phyloP scores from a whole-genome alignment of 2,113 vertebrate genomes.

The Bucco capensis region DNA sequence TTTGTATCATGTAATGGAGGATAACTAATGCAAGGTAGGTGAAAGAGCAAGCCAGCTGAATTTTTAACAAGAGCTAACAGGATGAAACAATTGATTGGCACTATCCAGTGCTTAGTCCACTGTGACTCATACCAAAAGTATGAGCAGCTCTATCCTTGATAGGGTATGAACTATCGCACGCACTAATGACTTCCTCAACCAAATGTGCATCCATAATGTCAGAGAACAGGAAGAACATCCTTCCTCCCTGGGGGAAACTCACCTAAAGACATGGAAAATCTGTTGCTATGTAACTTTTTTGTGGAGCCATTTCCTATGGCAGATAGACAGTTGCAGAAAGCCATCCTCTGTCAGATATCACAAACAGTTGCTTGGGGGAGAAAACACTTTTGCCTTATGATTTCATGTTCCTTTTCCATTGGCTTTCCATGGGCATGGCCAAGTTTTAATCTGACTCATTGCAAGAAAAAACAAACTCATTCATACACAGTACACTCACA shows the following conservation, averaged over 20 bases:
- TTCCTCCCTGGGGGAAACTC: not conserved
- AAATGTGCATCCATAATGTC: not conserved
- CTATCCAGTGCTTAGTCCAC: not conserved
- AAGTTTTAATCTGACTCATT: not conserved
- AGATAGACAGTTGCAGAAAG: not conserved
- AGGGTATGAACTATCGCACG: not conserved
- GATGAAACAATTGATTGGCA: not conserved
- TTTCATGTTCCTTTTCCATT: not conserved
- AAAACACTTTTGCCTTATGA: not conserved
- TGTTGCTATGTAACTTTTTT: not conserved
- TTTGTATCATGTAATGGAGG: not conserved
- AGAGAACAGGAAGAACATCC: not conserved
- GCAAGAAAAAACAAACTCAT: not conserved
- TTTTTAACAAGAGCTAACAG: not conserved
- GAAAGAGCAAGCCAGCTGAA: not conserved
- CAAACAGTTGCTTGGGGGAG: rapidly evolving
- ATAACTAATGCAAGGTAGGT: not conserved
- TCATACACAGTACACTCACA: not conserved
- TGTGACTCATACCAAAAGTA: not conserved
- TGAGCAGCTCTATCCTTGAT: not conserved
- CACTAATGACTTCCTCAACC: not conserved
- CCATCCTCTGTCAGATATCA: not conserved
- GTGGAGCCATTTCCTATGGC: not conserved
- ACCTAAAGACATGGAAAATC: not conserved
- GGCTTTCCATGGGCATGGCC: not conserved